Evolutionary conservation across 2,888 invertebrate species (phyloP).

Genomic region (Ormyrus pomaceus): DNA sequence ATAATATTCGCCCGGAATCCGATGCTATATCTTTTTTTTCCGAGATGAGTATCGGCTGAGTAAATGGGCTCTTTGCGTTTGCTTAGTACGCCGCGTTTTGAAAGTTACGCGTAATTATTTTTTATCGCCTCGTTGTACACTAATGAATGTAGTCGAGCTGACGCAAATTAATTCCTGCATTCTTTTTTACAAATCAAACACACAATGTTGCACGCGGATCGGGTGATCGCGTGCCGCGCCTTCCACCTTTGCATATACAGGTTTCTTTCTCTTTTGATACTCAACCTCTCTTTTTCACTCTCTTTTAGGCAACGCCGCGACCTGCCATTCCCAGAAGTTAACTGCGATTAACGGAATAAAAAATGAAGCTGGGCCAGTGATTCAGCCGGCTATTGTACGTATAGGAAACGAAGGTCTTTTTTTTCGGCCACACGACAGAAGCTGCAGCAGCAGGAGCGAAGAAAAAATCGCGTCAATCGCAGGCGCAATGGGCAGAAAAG

Average conservation of each 20-base stretch:
- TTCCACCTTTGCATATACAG: neutral
- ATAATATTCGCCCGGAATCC: too few relatives aligned
- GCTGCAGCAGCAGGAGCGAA: too few relatives aligned
- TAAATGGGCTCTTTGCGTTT: neutral
- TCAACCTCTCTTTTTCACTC: conserved; percentile 3
- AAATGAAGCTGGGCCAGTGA: neutral
- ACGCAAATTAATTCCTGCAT: neutral
- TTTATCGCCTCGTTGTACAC: too few relatives aligned
- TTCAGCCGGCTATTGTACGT: too few relatives aligned
- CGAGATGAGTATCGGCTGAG: too few relatives aligned
- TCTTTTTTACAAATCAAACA: neutral
- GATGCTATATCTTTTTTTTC: too few relatives aligned
- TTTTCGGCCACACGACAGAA: too few relatives aligned
- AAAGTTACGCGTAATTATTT: too few relatives aligned
- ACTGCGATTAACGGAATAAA: neutral
- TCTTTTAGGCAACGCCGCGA: neutral
- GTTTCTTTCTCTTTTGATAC: neutral
- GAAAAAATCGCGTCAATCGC: too few relatives aligned
- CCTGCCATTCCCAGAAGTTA: neutral
- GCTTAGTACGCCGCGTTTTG: neutral
- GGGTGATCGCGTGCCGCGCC: conserved; percentile 38
- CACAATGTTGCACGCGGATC: neutral
- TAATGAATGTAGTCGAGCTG: too few relatives aligned
- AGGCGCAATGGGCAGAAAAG: too few relatives aligned
- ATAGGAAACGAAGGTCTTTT: too few relatives aligned